These are phyloP conservation scores for Chloebia gouldiae DNA, from an alignment of 2,113 vertebrate genomes.

Conservation along the genomic window DNA sequence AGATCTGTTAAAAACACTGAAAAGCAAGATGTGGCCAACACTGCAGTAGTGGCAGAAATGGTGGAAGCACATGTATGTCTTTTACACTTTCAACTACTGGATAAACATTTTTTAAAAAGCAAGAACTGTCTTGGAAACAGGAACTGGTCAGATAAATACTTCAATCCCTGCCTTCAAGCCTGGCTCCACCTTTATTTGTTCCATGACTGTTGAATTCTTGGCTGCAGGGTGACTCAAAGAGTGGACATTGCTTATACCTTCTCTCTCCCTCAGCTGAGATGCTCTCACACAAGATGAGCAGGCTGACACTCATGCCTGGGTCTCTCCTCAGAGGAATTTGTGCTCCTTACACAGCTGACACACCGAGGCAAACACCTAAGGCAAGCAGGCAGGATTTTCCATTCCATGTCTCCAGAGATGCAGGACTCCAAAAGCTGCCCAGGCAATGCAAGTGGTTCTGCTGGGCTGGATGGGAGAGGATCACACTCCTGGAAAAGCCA, in stretches of 20 bases:
- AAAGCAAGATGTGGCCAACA: background rate
- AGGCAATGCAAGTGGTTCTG: background rate
- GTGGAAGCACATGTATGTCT: background rate
- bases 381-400: background rate
- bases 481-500: background rate
- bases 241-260: background rate
- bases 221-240: background rate
- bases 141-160: background rate
- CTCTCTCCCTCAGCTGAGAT: background rate
- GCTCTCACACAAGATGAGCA: background rate
- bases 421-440: background rate
- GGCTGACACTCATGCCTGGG: background rate
- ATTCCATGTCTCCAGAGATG: background rate
- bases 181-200: background rate
- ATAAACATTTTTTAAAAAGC: background rate
- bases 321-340: background rate
- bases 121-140: background rate
- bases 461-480: background rate
- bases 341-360: background rate
- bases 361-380: background rate
- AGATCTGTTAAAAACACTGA: background rate
- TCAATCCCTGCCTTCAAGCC: background rate
- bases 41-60: background rate
- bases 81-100: background rate
- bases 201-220: background rate